Evolutionary conservation across 2,888 invertebrate genomes (phyloP), one percentile per base, ranked within the genome.

Genomic region (Anarsia innoxiella): DNA sequence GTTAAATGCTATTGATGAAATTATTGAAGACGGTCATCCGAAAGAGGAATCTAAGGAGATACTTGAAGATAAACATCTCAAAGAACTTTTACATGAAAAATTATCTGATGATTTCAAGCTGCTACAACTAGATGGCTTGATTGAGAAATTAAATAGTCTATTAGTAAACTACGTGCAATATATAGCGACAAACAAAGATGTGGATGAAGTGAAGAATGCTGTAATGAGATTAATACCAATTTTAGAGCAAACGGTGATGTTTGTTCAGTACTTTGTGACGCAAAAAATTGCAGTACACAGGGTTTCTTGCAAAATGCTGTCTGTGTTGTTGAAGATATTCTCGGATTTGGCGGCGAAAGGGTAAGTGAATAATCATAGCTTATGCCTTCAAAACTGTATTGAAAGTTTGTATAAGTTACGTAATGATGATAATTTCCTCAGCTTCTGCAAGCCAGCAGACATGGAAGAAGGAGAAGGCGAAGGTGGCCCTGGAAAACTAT

Each of bases 361-460:
- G 86, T 86, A 52, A 92, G 87, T 88, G n/a, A 11, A 28, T n/a
- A n/a, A n/a, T n/a, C n/a, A n/a, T n/a, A n/a, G n/a, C n/a, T n/a
- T n/a, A n/a, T n/a, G n/a, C n/a, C n/a, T n/a, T n/a, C n/a, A n/a
- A n/a, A n/a, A n/a, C n/a, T 19, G 19, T 19, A 5, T 8, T 19
- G 3, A 19, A 3, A 5, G 19, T 19, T 5, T 19, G 4, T 8
- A 19, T 3, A 5, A 19, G 19, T 5, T 8, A 19, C 8, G 19
- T 19, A 5, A 19, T 19, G 8, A 19, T 19, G 3, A 19, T 8
- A 19, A 5, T 8, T 19, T 3, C 19, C 19, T 19, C 19, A 99
- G 99, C 10, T 99, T 99, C 75, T 97, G 98, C 64, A 89, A 95
- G 31, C 97, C 97, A 0, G 90, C 93, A 2, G 97, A 96, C 54